Base-by-base conservation (phyloP, 2,888 invertebrate species). In the Phytoseiulus persimilis region DNA sequence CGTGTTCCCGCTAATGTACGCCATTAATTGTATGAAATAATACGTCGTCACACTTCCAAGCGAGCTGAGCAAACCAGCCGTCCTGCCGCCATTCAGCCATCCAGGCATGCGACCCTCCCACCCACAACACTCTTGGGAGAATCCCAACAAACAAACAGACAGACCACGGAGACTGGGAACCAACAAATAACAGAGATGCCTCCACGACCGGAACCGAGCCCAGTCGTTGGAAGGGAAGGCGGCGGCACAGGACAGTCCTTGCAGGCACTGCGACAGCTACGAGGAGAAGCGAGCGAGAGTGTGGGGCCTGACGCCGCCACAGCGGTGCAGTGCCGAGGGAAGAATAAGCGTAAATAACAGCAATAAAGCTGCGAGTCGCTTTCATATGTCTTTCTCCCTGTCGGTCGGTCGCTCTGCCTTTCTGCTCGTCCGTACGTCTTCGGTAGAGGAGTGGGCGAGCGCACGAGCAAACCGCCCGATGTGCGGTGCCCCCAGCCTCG, bases 11-110 rank as follows among this genome's bases (percentile, higher is more conserved):
- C 65, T 65, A 65, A 65, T 65, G 65, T 65, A 65, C 65, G 65
- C 65, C 65, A 65, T 65, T 65, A 65, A 65, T 65, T 65, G 65
- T 65, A 65, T 65, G 65, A 65, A 65, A 65, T 65, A 65, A 65
- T 65, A 65, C 65, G 65, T 14, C 65, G 65, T 65, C 65, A 28
- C 65, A 65, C 65, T 65, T 65, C 65, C 65, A 65, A 65, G 65
- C 39, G 39, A 6, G 9, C 39, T 39, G 39, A 39, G 39, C 65
- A 3, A 18, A 11, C 65, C 65, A 11, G 65, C 28, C 65, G 65
- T 18, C 65, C 5, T 65, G 5, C 65, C 5, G 28, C 23, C 65
- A 65, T 65, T 23, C 65, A 65, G 65, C 11, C 65, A 65, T 65
- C 11, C 65, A 65, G 65, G 65, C 11, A 65, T 2, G 11, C 65